phyloP scores from a whole-genome alignment of 2,797 vertebrate species.

The Acanthiza pusilla region DNA sequence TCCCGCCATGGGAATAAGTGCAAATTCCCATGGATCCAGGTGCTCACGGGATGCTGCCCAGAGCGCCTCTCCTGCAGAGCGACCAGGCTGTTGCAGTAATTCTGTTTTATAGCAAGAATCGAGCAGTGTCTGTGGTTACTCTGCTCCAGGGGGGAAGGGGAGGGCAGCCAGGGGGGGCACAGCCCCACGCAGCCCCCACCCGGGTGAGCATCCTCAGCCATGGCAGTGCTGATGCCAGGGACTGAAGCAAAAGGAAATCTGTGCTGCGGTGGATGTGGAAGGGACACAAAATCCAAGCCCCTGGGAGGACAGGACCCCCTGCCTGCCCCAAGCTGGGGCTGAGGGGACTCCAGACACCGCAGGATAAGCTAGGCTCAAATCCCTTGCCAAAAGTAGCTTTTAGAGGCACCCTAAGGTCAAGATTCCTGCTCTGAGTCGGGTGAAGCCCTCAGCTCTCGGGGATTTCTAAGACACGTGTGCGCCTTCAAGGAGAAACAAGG shows the following conservation, averaged over 20 bases:
- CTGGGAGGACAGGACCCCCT: background rate
- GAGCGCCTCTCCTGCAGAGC: background rate
- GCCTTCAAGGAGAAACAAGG: background rate
- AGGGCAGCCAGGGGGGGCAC: background rate
- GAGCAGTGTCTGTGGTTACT: fast-evolving
- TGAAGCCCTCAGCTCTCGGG: background rate
- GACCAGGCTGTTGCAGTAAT: background rate
- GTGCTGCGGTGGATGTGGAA: fast-evolving
- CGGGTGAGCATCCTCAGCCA: fast-evolving
- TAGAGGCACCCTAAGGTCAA: background rate
- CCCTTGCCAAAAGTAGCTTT: background rate
- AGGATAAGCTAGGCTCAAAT: background rate
- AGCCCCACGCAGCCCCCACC: background rate
- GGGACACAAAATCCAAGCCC: background rate
- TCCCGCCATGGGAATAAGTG: background rate
- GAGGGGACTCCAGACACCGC: background rate
- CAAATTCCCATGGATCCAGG: background rate
- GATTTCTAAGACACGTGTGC: background rate
- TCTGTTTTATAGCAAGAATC: fast-evolving
- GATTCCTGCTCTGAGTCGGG: fast-evolving
- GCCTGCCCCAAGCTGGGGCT: background rate
- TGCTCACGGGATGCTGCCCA: background rate
- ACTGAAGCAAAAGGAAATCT: background rate
- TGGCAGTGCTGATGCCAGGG: fast-evolving
- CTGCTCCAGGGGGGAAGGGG: background rate